Percentiles rank a stretch among this genome's conserved stretches.
Evolutionary conservation across 2,797 vertebrate species (phyloP).

Genomic region (Rhabdomys pumilio): DNA sequence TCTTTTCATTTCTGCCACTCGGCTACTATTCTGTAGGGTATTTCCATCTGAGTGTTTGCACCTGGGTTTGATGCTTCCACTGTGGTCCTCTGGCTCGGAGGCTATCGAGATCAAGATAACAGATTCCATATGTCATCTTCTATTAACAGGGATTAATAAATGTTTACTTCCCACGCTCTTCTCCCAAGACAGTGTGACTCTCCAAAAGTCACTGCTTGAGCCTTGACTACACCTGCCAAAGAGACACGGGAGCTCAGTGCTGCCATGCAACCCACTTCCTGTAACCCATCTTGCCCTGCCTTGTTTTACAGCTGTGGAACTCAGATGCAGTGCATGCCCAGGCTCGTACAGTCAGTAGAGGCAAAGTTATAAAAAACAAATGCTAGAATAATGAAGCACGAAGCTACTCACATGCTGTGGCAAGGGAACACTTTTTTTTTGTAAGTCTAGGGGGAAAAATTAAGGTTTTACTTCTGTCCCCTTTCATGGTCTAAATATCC

Average conservation of each 20-base stretch:
- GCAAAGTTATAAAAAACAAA: conserved; percentile 29
- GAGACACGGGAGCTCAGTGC: background rate
- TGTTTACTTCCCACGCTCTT: conserved; percentile 46
- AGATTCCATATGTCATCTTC: conserved; percentile 26
- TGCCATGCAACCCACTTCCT: background rate
- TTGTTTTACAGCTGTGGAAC: background rate
- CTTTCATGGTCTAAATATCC: conserved; percentile 55
- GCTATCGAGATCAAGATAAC: conserved; percentile 22
- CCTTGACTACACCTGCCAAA: conserved; percentile 17
- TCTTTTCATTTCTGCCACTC: conserved; percentile 57
- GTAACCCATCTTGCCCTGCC: background rate
- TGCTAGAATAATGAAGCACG: conserved; percentile 21
- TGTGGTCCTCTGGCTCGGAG: background rate
- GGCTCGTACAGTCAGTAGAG: background rate
- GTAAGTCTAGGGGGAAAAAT: background rate
- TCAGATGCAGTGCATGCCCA: conserved; percentile 1
- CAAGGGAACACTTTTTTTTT: background rate
- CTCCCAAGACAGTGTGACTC: background rate
- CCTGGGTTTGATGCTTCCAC: background rate
- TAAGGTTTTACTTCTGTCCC: background rate
- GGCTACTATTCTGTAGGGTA: conserved; percentile 25
- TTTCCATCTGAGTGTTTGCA: background rate
- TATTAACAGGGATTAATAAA: conserved; percentile 61
- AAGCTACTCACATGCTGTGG: background rate
- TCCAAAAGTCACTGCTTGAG: background rate